Evolutionary conservation across 2,888 invertebrate genomes (phyloP), one percentile per base, ranked within the genome.

Genomic region (Alentia gelatinosa): DNA sequence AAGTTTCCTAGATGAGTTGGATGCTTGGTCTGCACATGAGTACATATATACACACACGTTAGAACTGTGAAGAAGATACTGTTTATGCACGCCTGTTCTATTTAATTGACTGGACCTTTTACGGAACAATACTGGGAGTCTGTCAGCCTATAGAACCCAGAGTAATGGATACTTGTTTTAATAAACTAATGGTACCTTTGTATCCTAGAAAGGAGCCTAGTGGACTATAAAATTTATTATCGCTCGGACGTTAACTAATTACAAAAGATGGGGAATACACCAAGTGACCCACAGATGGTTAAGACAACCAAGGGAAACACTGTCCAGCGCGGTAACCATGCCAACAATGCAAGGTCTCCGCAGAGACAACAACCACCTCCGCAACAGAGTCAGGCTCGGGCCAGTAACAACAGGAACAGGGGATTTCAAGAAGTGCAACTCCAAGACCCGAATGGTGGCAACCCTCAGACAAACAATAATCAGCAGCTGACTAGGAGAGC

Each of bases 241-340:
- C n/a, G n/a, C n/a, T n/a, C n/a, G n/a, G 12, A 56, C 56, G 56
- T 3, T 12, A 68, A 1, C 12, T 19, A 68, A 26, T 1, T 12
- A 68, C n/a, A 26, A 86, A 86, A 86, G 33, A 86, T 86, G 86
- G 86, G 86, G 15, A 86, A 86, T 30, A 47, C 86, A 26, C 86
- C 86, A 23, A 86, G 86, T 47, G 86, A 86, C 86, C 86, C 86
- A 26, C 86, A 86, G 86, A 47, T 86, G 26, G 86, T 86, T 15
- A 86, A 42, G 33, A 86, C 47, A 5, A 23, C 26, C 50, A 50
- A 50, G 30, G 42, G 42, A n/a, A 19, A 39, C 40, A 40, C 39
- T 4, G 86, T 86, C 0, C 42, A 47, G 26, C 47, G 86, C 23
- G 86, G 86, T 12, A 37, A 9, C 79, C 23, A 68, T 30, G 68